A percentile compares a stretch with the other conserved stretches of the same genome.
Conservation (phyloP, 2,888 invertebrate species). For the Pilophorus perplexus region DNA sequence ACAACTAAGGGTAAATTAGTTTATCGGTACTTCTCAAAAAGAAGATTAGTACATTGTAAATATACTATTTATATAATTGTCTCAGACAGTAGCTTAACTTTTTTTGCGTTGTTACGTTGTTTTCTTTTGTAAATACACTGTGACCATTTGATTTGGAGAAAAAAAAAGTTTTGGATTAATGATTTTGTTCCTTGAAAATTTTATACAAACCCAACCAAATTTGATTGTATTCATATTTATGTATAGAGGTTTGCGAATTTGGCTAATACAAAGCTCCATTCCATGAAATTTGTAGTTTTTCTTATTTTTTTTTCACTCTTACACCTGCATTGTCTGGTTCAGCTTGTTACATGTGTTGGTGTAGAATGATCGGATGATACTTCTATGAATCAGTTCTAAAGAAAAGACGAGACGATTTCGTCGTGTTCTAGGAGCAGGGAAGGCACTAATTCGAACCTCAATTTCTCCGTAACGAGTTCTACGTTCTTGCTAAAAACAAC, state of each 20-base stretch:
- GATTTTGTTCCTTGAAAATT: slow-evolving; percentile 22
- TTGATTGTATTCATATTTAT: background rate
- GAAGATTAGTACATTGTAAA: slow-evolving; percentile 2
- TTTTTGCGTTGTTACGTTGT: too few relatives aligned
- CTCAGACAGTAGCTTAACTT: background rate
- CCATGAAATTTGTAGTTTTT: slow-evolving; percentile 5
- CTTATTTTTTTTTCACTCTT: too few relatives aligned
- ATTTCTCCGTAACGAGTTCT: too few relatives aligned
- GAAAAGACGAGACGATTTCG: too few relatives aligned
- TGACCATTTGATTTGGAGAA: background rate
- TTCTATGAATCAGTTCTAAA: too few relatives aligned
- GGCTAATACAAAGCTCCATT: slow-evolving; percentile 29
- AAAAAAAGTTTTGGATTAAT: too few relatives aligned
- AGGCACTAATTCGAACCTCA: too few relatives aligned
- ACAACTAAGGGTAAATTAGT: background rate
- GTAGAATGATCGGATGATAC: too few relatives aligned
- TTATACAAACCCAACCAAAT: slow-evolving; percentile 10
- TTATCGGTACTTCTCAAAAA: background rate
- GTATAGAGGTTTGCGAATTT: slow-evolving; percentile 14
- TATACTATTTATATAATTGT: background rate
- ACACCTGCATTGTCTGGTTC: too few relatives aligned
- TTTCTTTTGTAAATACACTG: slow-evolving; percentile 15
- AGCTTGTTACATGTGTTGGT: too few relatives aligned
- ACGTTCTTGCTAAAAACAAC: too few relatives aligned
- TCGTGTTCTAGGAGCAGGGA: too few relatives aligned